Evolutionary conservation across 2,888 invertebrate genomes (phyloP).

Genomic region (Synanthedon vespiformis): DNA sequence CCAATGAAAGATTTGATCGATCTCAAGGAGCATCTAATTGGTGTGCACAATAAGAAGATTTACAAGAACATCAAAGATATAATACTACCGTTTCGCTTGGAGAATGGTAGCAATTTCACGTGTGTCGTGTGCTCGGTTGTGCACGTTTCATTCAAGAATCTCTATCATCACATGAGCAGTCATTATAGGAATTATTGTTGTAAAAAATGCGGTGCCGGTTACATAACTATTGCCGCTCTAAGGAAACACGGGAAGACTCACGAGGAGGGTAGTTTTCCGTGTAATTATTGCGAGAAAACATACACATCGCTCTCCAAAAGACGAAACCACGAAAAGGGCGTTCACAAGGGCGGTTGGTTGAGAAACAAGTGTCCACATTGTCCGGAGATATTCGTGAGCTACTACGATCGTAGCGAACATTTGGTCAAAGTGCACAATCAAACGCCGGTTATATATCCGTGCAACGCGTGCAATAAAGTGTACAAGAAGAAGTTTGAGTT

Average conservation of each 20-base stretch:
- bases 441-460: conserved; percentile 40
- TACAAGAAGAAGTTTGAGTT: conserved; percentile 60
- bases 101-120: conserved; percentile 44
- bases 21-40: conserved; percentile 46
- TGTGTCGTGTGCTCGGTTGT: conserved; percentile 54
- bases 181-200: conserved; percentile 63
- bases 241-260: conserved; percentile 60
- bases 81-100: conserved; percentile 53
- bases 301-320: conserved; percentile 64
- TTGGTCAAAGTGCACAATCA: conserved; percentile 50
- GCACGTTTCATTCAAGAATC: conserved; percentile 57
- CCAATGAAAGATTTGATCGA: conserved; percentile 46
- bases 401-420: conserved; percentile 57
- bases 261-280: conserved; percentile 64
- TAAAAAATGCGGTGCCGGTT: conserved; percentile 54
- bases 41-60: conserved; percentile 45
- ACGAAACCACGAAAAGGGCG: conserved; percentile 56
- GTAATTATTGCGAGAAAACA: conserved; percentile 62
- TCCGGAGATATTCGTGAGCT: conserved; percentile 54
- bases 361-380: conserved; percentile 61
- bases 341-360: conserved; percentile 58
- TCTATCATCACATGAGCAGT: conserved; percentile 61
- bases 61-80: conserved; percentile 57
- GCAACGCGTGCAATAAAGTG: conserved; percentile 56
- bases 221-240: conserved; percentile 57